Evolutionary conservation across 37 sponge, comb jelly and placozoan species (phyloP).

Genomic region (Hormiphora californensis): DNA sequence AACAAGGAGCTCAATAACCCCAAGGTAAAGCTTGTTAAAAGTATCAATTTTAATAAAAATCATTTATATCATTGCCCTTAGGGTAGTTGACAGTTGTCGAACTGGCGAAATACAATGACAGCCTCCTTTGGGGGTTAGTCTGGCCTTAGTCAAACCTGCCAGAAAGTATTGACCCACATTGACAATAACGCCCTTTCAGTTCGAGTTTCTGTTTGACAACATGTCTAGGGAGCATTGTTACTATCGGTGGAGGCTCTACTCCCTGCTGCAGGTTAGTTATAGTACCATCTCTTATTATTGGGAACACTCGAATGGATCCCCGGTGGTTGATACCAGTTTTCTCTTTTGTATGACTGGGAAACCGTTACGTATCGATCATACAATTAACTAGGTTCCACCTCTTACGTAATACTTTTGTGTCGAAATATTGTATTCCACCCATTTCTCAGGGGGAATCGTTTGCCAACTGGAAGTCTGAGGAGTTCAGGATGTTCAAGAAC

Average conservation of each 20-base stretch:
- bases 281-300: not conserved
- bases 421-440: no score
- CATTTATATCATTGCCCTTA: no score
- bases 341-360: not conserved
- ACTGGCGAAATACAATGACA: no score
- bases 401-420: no score
- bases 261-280: slow-evolving; percentile 75
- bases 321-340: not conserved
- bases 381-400: no score
- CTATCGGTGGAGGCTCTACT: slow-evolving; percentile 97
- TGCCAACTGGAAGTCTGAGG: slow-evolving; percentile 87
- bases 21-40: no score
- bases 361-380: no score
- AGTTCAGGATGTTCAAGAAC: slow-evolving; percentile 89
- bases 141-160: not conserved
- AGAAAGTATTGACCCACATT: no score
- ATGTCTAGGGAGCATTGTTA: slow-evolving; percentile 84
- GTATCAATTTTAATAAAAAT: no score
- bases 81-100: no score
- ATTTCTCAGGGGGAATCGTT: slow-evolving; percentile 82
- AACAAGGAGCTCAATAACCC: slow-evolving; percentile 84
- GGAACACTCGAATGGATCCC: not conserved
- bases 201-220: slow-evolving; percentile 91
- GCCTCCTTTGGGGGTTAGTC: not conserved
- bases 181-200: not conserved